A percentile compares a stretch with the other conserved stretches of the same genome.
Evolutionary conservation across 2,888 invertebrate species (phyloP).

Genomic region (Notodonta ziczac): DNA sequence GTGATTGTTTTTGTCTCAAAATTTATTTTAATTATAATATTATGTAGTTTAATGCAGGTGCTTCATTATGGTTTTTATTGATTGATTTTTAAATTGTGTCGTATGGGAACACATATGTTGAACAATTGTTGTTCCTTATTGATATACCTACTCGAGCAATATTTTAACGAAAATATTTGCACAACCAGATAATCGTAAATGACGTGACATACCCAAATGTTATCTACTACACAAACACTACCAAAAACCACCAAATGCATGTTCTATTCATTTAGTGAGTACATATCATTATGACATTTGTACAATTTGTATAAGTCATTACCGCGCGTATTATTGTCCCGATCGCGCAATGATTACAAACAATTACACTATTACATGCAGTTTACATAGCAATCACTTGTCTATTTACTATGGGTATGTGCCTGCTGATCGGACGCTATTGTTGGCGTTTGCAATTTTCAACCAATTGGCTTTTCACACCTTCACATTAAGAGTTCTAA

Average conservation of each 20-base stretch:
- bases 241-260: not conserved
- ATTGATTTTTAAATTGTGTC: not conserved
- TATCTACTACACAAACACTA: not conserved
- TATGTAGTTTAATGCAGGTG: not conserved
- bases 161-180: not conserved
- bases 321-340: constrained; percentile 21
- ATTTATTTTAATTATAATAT: constrained; percentile 13
- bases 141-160: not conserved
- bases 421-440: constrained; percentile 26
- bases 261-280: constrained; percentile 8
- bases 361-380: constrained; percentile 30
- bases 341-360: constrained; percentile 33
- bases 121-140: not conserved
- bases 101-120: not conserved
- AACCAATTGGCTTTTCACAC: constrained; percentile 67
- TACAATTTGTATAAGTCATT: constrained; percentile 31
- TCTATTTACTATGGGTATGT: constrained; percentile 8
- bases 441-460: constrained; percentile 69
- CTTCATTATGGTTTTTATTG: not conserved
- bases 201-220: constrained; percentile 1
- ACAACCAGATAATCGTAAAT: not conserved
- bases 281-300: constrained; percentile 16
- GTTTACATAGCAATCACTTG: constrained; percentile 29
- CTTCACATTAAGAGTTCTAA: constrained; percentile 46
- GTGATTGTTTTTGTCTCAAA: constrained; percentile 41